Evolutionary conservation across 2,888 invertebrate species (phyloP).

Genomic region (Calameuta filiformis): DNA sequence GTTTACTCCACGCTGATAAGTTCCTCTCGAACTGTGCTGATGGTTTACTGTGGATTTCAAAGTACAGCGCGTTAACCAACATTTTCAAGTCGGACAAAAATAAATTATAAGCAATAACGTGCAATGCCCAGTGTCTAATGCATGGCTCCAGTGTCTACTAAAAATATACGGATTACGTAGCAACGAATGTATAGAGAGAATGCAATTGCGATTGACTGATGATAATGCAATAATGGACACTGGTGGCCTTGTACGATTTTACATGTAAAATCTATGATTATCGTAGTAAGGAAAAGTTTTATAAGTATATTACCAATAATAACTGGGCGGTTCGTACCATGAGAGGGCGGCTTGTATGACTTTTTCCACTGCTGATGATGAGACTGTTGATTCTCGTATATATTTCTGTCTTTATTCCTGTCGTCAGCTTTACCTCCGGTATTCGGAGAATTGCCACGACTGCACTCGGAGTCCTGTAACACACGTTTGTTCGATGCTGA

Average conservation of each 20-base stretch:
- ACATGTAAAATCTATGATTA: neutral
- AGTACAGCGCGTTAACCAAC: neutral
- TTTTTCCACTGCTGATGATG: conserved; percentile 58
- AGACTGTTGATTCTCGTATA: conserved; percentile 53
- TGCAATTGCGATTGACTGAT: neutral
- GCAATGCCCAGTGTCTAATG: neutral
- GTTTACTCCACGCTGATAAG: conserved; percentile 54
- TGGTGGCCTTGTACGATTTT: neutral
- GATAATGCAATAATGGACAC: neutral
- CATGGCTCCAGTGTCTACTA: neutral
- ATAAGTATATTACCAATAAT: neutral
- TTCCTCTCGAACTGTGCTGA: conserved; percentile 54
- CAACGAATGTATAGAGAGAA: neutral
- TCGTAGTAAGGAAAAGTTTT: neutral
- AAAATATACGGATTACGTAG: neutral
- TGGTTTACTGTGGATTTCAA: conserved; percentile 39
- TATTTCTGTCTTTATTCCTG: conserved; percentile 53
- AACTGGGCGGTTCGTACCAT: conserved; percentile 42
- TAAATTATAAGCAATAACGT: neutral
- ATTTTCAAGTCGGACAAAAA: neutral
- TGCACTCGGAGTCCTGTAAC: conserved; percentile 61
- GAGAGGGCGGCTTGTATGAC: conserved; percentile 55
- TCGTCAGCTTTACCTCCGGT: conserved; percentile 58
- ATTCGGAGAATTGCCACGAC: conserved; percentile 64
- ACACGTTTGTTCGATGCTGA: neutral